Evolutionary conservation across 2,797 vertebrate species (phyloP).

Genomic region (Catharus ustulatus): DNA sequence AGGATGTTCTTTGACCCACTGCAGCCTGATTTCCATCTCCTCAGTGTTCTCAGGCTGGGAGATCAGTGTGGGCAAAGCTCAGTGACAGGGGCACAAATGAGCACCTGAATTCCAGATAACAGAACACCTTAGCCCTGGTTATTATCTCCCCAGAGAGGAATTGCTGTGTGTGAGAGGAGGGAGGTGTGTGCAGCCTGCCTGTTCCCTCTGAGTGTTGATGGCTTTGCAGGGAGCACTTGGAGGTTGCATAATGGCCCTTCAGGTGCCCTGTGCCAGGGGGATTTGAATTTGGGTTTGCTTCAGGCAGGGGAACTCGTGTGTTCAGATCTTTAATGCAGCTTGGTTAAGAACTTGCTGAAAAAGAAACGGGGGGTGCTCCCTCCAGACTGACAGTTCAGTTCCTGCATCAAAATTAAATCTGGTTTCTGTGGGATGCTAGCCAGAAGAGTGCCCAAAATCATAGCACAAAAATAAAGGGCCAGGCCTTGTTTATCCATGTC

Average conservation of each 20-base stretch:
- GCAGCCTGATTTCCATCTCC: neutral
- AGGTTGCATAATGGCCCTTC: neutral
- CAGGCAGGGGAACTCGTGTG: neutral
- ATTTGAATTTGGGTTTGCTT: neutral
- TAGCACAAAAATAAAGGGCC: neutral
- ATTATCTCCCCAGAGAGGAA: neutral
- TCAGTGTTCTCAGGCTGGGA: neutral
- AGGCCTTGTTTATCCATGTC: rapidly evolving
- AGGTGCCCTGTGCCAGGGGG: neutral
- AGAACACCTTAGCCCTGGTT: too few species aligned
- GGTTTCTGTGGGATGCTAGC: neutral
- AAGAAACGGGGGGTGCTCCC: neutral
- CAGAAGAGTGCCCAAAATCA: neutral
- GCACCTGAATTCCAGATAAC: too few species aligned
- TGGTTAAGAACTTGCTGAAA: neutral
- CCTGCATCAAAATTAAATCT: neutral
- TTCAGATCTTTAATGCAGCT: neutral
- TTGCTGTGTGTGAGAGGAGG: neutral
- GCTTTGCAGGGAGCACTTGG: neutral
- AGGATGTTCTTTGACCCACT: too few species aligned
- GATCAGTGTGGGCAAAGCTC: neutral
- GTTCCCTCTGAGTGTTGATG: neutral
- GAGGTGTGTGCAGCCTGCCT: too few species aligned
- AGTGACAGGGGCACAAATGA: too few species aligned
- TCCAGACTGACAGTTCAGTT: neutral